phyloP scores from a whole-genome alignment of 1,140 invertebrate genomes.

The Drosophila repletoides region DNA sequence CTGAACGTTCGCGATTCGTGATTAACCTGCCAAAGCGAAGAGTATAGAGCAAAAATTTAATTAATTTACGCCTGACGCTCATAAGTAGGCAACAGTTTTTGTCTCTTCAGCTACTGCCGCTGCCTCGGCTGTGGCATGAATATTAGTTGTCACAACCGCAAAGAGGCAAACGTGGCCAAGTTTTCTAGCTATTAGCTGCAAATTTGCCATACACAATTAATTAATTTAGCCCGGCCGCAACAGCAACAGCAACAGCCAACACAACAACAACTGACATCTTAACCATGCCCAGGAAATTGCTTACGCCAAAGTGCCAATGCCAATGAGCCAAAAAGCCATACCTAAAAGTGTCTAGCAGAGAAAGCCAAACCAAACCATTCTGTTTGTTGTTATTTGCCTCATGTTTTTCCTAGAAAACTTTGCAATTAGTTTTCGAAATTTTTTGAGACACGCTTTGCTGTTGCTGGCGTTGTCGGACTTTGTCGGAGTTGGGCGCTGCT shows the following conservation, averaged over 20 bases:
- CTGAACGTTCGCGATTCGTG: slow-evolving; percentile 22
- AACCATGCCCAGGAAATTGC: slow-evolving; percentile 27
- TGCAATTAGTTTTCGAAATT: slow-evolving; percentile 60
- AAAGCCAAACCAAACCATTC: slow-evolving; percentile 19
- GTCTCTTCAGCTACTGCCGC: too few species aligned
- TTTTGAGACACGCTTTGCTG: slow-evolving; percentile 24
- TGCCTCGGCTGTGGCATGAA: neutral
- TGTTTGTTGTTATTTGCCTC: slow-evolving; percentile 36
- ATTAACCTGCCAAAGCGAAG: slow-evolving; percentile 2
- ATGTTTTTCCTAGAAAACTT: slow-evolving; percentile 44
- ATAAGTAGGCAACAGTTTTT: slow-evolving; percentile 45
- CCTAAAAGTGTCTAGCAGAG: slow-evolving; percentile 12
- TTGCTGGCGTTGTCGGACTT: slow-evolving; percentile 6
- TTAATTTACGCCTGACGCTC: slow-evolving; percentile 43
- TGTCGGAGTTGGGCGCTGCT: too few species aligned
- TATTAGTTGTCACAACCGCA: slow-evolving; percentile 56
- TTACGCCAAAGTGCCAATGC: slow-evolving; percentile 15
- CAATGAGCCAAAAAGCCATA: neutral
- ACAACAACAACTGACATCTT: slow-evolving; percentile 30
- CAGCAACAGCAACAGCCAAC: slow-evolving; percentile 15
- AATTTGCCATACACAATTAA: slow-evolving; percentile 77
- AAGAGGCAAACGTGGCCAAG: slow-evolving; percentile 52
- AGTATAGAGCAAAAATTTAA: slow-evolving; percentile 53
- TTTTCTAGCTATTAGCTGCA: slow-evolving; percentile 73
- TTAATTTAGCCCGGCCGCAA: slow-evolving; percentile 56